Percentiles rank a stretch among this genome's conserved stretches.
These are phyloP conservation scores for Neocrepidodera transversa DNA, from an alignment of 2,888 invertebrate species.

Conservation along the genomic window DNA sequence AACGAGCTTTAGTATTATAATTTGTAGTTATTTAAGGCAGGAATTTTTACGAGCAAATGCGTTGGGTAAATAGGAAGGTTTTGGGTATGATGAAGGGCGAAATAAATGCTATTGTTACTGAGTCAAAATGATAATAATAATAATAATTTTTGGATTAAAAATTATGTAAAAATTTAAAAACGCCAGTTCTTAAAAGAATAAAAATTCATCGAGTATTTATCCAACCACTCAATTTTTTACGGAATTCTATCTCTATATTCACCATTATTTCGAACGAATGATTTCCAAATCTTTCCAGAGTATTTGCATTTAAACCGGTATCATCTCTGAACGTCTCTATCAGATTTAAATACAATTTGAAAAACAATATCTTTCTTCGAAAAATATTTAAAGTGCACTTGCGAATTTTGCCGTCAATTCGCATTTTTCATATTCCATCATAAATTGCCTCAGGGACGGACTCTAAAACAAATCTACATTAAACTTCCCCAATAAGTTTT, in stretches of 20 bases:
- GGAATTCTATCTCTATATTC: not conserved
- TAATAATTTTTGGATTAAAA: too few species aligned
- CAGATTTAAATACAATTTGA: conserved; percentile 24
- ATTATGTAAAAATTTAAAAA: too few species aligned
- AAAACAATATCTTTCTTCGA: conserved; percentile 25
- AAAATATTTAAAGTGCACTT: conserved; percentile 19
- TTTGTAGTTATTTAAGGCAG: too few species aligned
- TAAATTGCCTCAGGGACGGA: not conserved
- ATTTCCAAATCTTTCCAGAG: conserved; percentile 7
- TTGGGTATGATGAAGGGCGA: too few species aligned
- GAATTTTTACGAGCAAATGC: too few species aligned
- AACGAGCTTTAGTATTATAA: too few species aligned
- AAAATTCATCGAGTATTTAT: too few species aligned
- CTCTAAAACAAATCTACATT: not conserved
- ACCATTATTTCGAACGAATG: not conserved
- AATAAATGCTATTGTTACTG: too few species aligned
- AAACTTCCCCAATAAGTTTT: too few species aligned
- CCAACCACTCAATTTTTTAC: not conserved
- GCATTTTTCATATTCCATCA: conserved; percentile 13
- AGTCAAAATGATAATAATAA: too few species aligned
- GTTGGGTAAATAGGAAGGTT: too few species aligned
- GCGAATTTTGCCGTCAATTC: not conserved
- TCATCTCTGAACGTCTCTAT: conserved; percentile 15
- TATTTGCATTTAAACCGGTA: conserved; percentile 26
- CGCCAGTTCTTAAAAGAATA: too few species aligned